Conservation (phyloP, 2,888 invertebrate genomes). For the Sialis lutaria region DNA sequence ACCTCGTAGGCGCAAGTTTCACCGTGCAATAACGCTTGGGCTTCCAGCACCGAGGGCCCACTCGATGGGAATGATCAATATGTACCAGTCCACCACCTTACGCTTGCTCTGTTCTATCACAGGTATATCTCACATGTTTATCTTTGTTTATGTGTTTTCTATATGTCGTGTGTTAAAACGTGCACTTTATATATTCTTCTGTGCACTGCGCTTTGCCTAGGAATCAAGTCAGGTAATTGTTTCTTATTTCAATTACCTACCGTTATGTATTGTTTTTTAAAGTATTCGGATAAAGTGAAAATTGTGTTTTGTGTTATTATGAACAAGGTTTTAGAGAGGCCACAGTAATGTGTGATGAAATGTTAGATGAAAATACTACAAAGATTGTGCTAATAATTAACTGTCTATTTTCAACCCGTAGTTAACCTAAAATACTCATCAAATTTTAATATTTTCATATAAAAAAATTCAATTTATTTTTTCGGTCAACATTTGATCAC, state of each 20-base stretch:
- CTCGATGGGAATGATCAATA: conserved; percentile 61
- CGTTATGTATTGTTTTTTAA: no score
- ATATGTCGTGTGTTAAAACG: not conserved
- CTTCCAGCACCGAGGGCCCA: conserved; percentile 67
- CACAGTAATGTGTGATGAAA: no score
- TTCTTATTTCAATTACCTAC: conserved; percentile 20
- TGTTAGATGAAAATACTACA: no score
- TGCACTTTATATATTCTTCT: conserved; percentile 2
- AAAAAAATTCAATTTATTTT: no score
- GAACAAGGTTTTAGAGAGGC: no score
- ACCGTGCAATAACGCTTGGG: conserved; percentile 93
- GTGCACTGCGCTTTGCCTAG: conserved; percentile 23
- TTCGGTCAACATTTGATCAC: no score
- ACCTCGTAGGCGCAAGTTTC: conserved; percentile 93
- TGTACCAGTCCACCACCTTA: conserved; percentile 60
- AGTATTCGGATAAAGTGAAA: no score
- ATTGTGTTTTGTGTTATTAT: no score
- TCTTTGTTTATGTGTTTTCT: conserved; percentile 10
- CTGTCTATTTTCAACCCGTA: no score
- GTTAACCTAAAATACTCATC: no score
- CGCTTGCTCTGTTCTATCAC: conserved; percentile 90
- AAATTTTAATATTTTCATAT: no score
- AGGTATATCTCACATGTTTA: conserved; percentile 29
- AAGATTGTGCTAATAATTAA: no score
- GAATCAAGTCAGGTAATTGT: conserved; percentile 29